Conservation (phyloP, 2,888 invertebrate species). For the Micoletzkya japonica region DNA sequence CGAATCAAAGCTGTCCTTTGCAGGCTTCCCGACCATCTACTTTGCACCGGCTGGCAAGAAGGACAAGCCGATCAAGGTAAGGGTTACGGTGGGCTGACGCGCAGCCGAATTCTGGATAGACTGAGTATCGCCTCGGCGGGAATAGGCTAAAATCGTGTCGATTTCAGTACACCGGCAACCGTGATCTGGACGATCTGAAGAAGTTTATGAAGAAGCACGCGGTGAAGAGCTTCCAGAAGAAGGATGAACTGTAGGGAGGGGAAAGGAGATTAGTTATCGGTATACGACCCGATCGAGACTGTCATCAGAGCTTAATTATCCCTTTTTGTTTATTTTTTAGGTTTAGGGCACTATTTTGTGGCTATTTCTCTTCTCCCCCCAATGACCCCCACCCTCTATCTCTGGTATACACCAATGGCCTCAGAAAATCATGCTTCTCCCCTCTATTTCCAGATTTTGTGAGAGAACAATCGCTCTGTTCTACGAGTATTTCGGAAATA, state of each 20-base stretch:
- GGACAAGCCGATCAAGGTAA: constrained; percentile 39
- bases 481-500: too few relatives aligned
- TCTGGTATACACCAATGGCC: too few relatives aligned
- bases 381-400: too few relatives aligned
- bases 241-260: constrained; percentile 53
- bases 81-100: not conserved
- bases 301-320: too few relatives aligned
- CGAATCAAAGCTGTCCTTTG: constrained; percentile 33
- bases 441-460: too few relatives aligned
- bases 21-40: constrained; percentile 68
- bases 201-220: constrained; percentile 60
- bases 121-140: not conserved
- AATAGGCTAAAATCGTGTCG: not conserved
- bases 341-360: too few relatives aligned
- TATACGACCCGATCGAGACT: too few relatives aligned
- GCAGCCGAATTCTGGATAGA: not conserved
- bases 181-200: constrained; percentile 57
- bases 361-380: too few relatives aligned
- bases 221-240: constrained; percentile 58
- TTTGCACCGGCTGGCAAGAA: constrained; percentile 66
- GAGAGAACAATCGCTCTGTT: too few relatives aligned
- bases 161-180: constrained; percentile 60
- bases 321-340: too few relatives aligned
- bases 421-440: too few relatives aligned
- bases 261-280: too few relatives aligned